phyloP scores from a whole-genome alignment of 35 echinoderm and acorn worm species.

The Ptychodera flava region DNA sequence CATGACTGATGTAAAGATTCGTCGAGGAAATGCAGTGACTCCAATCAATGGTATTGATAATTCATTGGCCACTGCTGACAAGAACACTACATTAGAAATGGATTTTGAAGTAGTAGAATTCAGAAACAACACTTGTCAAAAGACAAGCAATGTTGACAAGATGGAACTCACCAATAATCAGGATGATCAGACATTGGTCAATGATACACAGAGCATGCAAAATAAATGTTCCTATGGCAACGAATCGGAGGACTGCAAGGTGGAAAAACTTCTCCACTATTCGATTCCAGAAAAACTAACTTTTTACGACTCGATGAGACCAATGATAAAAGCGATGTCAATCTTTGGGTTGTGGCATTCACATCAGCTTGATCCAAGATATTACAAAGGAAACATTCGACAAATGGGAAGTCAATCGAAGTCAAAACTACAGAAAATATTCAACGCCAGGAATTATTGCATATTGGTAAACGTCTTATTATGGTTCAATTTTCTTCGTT shows the following conservation, averaged over 20 bases:
- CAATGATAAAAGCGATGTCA: slow-evolving; percentile 51
- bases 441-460: slow-evolving; percentile 53
- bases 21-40: background rate
- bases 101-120: background rate
- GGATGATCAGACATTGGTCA: background rate
- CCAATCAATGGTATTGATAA: background rate
- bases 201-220: background rate
- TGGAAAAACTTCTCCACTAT: background rate
- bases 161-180: background rate
- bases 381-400: slow-evolving; percentile 11
- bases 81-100: background rate
- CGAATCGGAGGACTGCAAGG: background rate
- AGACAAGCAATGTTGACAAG: background rate
- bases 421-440: slow-evolving; percentile 5
- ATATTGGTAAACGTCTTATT: slow-evolving; percentile 42
- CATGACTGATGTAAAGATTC: background rate
- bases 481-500: slow-evolving; percentile 68
- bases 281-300: slow-evolving; percentile 12
- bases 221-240: background rate
- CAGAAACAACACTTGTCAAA: background rate
- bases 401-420: background rate
- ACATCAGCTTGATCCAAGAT: slow-evolving; percentile 28
- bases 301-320: slow-evolving; percentile 46
- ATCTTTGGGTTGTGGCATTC: slow-evolving; percentile 70
- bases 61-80: background rate